phyloP scores from a whole-genome alignment of 2,113 vertebrate genomes.

The Malurus alboscapulatus region DNA sequence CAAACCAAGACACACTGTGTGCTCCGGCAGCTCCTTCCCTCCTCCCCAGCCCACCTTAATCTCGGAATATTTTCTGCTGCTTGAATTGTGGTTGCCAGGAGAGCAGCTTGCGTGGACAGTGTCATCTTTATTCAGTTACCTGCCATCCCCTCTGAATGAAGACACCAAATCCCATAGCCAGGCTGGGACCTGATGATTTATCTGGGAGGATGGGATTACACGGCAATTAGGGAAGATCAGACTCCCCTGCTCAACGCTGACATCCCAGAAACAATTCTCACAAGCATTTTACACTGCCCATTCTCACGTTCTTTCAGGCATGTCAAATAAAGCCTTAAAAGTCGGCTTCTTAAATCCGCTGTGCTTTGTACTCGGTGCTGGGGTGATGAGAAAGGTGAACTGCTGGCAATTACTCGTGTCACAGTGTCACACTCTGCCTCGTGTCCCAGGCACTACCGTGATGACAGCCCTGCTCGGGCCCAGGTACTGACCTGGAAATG shows the following conservation, averaged over 20 bases:
- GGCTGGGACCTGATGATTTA: not conserved
- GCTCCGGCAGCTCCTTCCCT: not conserved
- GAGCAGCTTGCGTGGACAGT: not conserved
- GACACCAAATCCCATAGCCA: not conserved
- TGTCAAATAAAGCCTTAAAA: not conserved
- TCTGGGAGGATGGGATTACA: slow-evolving; percentile 15
- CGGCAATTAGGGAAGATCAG: not conserved
- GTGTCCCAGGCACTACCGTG: not conserved
- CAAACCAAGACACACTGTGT: not conserved
- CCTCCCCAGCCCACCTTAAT: not conserved
- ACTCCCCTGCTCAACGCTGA: not conserved
- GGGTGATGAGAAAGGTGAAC: not conserved
- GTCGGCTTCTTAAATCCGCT: not conserved
- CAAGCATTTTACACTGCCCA: not conserved
- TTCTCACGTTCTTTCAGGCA: not conserved
- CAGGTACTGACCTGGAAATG: slow-evolving; percentile 14
- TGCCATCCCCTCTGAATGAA: not conserved
- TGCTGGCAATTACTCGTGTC: not conserved
- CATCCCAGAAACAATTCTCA: not conserved
- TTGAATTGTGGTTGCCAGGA: not conserved
- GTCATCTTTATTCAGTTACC: not conserved
- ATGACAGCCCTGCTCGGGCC: not conserved
- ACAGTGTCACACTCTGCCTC: not conserved
- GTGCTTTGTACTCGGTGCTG: not conserved
- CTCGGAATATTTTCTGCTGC: not conserved